Evolutionary conservation across 2,113 vertebrate species (phyloP).

Genomic region (Amphiprion ocellaris): DNA sequence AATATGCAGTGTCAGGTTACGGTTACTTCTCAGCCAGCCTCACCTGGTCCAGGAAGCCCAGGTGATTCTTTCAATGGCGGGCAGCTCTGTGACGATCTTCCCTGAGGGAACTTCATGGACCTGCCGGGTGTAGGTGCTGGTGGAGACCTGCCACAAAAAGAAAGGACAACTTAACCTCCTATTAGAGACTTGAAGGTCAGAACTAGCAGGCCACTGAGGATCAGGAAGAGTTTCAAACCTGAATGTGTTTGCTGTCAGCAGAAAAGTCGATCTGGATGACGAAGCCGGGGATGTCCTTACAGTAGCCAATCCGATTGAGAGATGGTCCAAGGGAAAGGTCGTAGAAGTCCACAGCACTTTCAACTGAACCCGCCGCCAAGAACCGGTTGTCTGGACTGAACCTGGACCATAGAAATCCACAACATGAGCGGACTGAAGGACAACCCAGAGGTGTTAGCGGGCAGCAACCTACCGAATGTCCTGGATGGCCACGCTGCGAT

Average conservation of each 20-base stretch:
- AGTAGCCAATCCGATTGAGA: conserved; percentile 94
- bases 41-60: conserved; percentile 99
- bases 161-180: neutral
- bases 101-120: conserved; percentile 95
- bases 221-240: conserved; percentile 74
- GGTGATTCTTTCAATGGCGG: conserved; percentile 91
- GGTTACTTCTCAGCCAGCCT: conserved; percentile 20
- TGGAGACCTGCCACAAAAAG: conserved; percentile 88
- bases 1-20: too few species aligned
- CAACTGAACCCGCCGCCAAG: conserved; percentile 93
- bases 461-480: conserved; percentile 88
- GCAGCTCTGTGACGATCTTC: conserved; percentile 88
- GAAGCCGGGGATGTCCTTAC: conserved; percentile 95
- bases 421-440: neutral
- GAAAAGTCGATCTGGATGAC: conserved; percentile 97
- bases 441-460: neutral
- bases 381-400: conserved; percentile 95
- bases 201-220: neutral
- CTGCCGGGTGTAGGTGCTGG: conserved; percentile 92
- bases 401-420: conserved; percentile 74
- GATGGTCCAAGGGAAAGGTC: conserved; percentile 95
- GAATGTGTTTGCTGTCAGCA: conserved; percentile 93
- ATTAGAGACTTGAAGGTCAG: neutral
- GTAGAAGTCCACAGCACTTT: conserved; percentile 96
- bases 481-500: conserved; percentile 94